Evolutionary conservation across 2,113 vertebrate genomes (phyloP).

Genomic region (Oryzias curvinotus): DNA sequence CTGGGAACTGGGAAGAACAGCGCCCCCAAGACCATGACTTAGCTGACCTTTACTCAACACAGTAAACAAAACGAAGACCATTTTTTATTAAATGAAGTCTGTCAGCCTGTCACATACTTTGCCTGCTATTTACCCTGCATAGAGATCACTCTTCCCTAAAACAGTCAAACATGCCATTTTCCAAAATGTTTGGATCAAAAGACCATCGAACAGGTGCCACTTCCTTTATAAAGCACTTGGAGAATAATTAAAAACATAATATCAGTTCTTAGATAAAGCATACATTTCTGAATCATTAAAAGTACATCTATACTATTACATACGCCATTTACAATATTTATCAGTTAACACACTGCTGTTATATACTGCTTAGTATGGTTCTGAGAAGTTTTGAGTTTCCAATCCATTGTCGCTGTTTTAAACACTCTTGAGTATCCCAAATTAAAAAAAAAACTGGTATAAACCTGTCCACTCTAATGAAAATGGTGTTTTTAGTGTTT

Average conservation of each 20-base stretch:
- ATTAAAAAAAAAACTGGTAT: no score
- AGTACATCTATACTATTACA: no score
- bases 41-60: conserved; percentile 87
- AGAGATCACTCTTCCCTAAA: conserved; percentile 79
- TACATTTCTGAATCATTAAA: no score
- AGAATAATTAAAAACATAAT: conserved; percentile 72
- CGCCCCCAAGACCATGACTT: conserved; percentile 83
- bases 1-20: conserved; percentile 94
- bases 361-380: no score
- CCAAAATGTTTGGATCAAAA: conserved; percentile 65
- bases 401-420: no score
- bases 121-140: conserved; percentile 89
- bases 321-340: no score
- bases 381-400: no score
- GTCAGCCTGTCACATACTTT: conserved; percentile 86
- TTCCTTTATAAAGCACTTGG: conserved; percentile 66
- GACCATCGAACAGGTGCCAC: conserved; percentile 66
- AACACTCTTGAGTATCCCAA: no score
- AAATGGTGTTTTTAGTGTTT: no score
- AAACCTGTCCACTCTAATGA: no score
- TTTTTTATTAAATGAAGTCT: conserved; percentile 88
- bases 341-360: no score
- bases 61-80: conserved; percentile 92
- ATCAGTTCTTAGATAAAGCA: conserved; percentile 44
- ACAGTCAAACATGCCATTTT: conserved; percentile 81